Percentiles rank a stretch among this genome's conserved stretches.
Evolutionary conservation across 2,797 vertebrate genomes (phyloP).

Genomic region (Gallirallus australis): DNA sequence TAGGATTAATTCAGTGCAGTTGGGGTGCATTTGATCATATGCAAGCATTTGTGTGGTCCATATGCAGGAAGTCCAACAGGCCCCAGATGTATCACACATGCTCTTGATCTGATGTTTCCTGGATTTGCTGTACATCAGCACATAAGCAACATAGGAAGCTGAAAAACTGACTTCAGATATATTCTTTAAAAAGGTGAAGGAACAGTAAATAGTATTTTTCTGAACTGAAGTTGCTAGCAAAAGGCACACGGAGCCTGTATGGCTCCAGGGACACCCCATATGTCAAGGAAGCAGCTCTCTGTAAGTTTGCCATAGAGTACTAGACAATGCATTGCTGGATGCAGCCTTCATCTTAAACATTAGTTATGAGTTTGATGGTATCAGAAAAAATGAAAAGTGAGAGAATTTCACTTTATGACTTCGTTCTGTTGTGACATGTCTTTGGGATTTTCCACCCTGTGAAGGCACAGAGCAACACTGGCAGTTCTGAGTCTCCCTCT

Average conservation of each 20-base stretch:
- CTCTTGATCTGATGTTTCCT: neutral
- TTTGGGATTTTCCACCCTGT: neutral
- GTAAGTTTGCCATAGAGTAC: accelerated
- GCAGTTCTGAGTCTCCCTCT: neutral
- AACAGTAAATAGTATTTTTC: neutral
- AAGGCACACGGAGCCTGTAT: neutral
- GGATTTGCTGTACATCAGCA: neutral
- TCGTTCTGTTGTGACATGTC: neutral
- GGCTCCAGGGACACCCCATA: neutral
- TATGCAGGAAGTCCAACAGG: neutral
- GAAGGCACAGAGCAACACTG: neutral
- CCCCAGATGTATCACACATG: neutral
- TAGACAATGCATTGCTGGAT: neutral
- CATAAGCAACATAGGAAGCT: neutral
- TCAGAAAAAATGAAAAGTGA: neutral
- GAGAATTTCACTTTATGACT: neutral
- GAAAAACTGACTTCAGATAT: neutral
- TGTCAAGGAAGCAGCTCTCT: neutral
- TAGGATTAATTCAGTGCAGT: neutral
- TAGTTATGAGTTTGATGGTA: neutral
- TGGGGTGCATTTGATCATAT: neutral
- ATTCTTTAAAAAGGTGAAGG: neutral
- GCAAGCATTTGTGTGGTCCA: neutral
- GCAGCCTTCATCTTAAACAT: neutral
- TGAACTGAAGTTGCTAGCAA: neutral